phyloP scores from a whole-genome alignment of 2,113 vertebrate species.

The Hassar affinis region DNA sequence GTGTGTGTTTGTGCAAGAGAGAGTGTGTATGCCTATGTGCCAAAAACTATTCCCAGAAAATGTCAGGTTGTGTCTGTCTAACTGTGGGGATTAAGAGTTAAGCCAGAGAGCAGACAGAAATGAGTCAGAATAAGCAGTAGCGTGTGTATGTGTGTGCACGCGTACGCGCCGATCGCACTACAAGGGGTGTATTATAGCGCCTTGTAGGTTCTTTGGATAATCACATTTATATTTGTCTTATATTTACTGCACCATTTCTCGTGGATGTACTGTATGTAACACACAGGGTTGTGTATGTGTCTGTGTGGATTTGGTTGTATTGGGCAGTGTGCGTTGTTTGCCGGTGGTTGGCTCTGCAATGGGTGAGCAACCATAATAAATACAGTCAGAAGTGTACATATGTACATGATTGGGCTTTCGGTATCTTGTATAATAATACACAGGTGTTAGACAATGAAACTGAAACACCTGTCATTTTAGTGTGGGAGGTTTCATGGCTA shows the following conservation, averaged over 20 bases:
- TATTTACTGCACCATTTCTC: no score
- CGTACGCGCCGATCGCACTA: not conserved
- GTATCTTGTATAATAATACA: no score
- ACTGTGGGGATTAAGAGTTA: constrained; percentile 34
- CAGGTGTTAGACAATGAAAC: no score
- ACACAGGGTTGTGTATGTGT: not conserved
- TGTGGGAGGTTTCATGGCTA: no score
- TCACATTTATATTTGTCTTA: not conserved
- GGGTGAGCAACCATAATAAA: not conserved
- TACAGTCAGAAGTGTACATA: not conserved
- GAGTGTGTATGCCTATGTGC: not conserved
- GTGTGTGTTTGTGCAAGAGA: not conserved
- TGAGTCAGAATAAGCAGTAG: not conserved
- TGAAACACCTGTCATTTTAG: no score
- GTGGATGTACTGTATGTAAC: not conserved
- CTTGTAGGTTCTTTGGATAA: not conserved
- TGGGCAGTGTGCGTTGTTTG: constrained; percentile 7
- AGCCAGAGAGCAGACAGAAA: constrained; percentile 1
- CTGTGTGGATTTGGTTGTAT: constrained; percentile 8
- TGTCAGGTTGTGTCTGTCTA: constrained; percentile 23
- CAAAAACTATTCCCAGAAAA: constrained; percentile 30
- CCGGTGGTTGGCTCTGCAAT: not conserved
- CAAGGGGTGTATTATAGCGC: not conserved
- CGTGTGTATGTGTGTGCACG: not conserved
- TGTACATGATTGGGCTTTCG: no score